phyloP scores from a whole-genome alignment of 2,797 vertebrate genomes.

The Myotis vivesi region DNA sequence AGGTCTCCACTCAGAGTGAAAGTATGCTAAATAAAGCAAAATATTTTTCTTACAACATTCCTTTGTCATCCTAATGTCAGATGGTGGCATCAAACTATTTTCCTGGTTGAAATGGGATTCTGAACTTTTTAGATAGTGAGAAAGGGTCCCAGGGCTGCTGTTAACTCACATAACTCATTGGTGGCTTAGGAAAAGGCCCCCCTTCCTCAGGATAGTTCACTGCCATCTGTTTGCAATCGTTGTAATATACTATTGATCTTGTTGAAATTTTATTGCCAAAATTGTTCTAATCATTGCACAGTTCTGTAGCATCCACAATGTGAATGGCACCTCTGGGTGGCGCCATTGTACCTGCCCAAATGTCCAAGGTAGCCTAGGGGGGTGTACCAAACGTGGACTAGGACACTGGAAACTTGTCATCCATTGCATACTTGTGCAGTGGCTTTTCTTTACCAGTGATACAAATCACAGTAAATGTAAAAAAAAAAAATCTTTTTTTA shows the following conservation, averaged over 20 bases:
- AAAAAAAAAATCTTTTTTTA: constrained; percentile 36
- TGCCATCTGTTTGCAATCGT: neutral
- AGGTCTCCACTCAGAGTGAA: neutral
- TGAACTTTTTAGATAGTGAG: neutral
- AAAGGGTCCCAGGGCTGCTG: neutral
- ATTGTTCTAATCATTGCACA: neutral
- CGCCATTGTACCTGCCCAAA: neutral
- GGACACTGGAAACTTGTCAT: neutral
- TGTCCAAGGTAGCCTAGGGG: neutral
- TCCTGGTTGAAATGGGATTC: neutral
- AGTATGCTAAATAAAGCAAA: neutral
- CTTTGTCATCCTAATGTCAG: neutral
- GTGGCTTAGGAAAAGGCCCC: neutral
- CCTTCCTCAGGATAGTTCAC: neutral
- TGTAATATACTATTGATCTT: neutral
- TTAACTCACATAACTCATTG: neutral
- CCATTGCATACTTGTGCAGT: rapidly evolving
- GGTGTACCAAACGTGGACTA: neutral
- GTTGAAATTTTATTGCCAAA: neutral
- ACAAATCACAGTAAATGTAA: neutral
- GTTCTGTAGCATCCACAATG: neutral
- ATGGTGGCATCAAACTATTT: neutral
- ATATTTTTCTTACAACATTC: neutral
- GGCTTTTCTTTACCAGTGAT: neutral
- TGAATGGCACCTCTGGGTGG: rapidly evolving